Evolutionary conservation across 2,113 vertebrate genomes (phyloP).

Genomic region (Struthidea cinerea): DNA sequence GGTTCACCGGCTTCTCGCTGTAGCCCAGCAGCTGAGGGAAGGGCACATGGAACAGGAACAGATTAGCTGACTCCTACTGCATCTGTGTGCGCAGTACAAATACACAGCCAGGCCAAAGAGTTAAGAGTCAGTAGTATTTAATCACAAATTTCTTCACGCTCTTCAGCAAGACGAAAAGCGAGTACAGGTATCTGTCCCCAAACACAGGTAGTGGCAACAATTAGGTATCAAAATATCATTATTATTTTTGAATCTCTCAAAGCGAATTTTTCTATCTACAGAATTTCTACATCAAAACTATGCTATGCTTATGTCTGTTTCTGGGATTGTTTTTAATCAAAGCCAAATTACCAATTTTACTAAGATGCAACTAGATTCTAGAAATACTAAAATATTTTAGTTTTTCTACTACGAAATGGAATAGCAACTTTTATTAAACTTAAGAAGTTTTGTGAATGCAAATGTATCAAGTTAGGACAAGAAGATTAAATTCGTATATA

Average conservation of each 20-base stretch:
- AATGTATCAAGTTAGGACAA: neutral
- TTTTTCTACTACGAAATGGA: neutral
- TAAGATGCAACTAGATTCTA: neutral
- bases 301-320: neutral
- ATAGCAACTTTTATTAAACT: neutral
- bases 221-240: neutral
- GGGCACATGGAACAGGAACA: neutral
- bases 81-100: neutral
- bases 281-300: neutral
- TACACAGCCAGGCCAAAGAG: neutral
- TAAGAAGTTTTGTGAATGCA: neutral
- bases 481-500: neutral
- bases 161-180: neutral
- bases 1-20: conserved; percentile 92
- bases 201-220: neutral
- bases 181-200: neutral
- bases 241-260: neutral
- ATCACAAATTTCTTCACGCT: neutral
- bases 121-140: neutral
- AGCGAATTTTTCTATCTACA: neutral
- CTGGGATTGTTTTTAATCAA: neutral
- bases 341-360: neutral
- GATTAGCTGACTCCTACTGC: neutral
- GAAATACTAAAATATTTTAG: neutral
- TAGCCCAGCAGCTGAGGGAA: conserved; percentile 88